Conservation (phyloP, 2,113 vertebrate genomes). For the Serinus canaria region DNA sequence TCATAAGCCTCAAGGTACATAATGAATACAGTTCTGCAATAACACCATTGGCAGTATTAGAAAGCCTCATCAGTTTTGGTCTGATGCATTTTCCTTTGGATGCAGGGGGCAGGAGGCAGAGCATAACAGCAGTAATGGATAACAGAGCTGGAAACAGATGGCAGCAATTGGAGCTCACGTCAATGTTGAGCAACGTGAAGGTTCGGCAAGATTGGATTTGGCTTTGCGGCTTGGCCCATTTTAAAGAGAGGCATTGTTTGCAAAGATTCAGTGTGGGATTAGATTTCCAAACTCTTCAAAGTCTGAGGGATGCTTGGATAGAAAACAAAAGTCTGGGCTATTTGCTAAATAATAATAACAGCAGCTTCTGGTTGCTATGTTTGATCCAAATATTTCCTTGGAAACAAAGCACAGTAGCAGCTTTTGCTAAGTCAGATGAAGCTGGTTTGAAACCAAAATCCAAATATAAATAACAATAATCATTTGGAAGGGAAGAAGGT, state of each 20-base stretch:
- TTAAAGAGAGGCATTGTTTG: not conserved
- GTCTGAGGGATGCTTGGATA: not conserved
- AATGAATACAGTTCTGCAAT: not conserved
- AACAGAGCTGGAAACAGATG: not conserved
- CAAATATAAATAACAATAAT: not conserved
- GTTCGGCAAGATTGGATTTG: not conserved
- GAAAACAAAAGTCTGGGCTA: constrained; percentile 1
- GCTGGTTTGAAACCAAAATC: not conserved
- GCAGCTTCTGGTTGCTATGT: constrained; percentile 21
- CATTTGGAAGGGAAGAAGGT: not conserved
- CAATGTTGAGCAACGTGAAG: not conserved
- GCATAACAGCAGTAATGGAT: not conserved
- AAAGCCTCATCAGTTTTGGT: not conserved
- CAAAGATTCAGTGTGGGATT: not conserved
- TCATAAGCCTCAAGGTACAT: not conserved
- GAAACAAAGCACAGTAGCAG: constrained; percentile 24
- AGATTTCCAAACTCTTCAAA: constrained; percentile 13
- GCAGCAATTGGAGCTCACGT: not conserved
- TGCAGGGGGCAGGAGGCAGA: not conserved
- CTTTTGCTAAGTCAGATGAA: not conserved
- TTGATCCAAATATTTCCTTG: constrained; percentile 46
- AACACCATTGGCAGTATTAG: not conserved
- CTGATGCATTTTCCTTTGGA: not conserved
- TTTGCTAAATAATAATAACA: constrained; percentile 31
- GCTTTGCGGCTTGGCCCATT: not conserved